Percentiles rank a stretch among this genome's conserved stretches.
These are phyloP conservation scores for Heteromurus nitidus DNA, from an alignment of 2,888 invertebrate species.

Conservation along the genomic window DNA sequence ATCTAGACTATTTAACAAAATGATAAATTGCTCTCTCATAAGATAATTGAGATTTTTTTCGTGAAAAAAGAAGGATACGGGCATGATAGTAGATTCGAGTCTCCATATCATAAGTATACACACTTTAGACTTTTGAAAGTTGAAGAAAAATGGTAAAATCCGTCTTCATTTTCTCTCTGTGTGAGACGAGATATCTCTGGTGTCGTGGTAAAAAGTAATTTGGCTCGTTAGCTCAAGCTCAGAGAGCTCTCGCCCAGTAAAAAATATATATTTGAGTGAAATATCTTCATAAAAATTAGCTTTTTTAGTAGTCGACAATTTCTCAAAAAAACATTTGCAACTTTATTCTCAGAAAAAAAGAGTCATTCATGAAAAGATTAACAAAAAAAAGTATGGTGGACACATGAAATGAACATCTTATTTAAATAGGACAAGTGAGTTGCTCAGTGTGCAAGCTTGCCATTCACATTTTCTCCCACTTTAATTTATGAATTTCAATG, in stretches of 20 bases:
- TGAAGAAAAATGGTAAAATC: not conserved
- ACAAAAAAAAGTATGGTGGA: not conserved
- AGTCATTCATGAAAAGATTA: too few species aligned
- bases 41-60: constrained; percentile 29
- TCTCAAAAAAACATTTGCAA: too few species aligned
- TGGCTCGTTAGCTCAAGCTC: not conserved
- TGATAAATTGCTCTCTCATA: constrained; percentile 51
- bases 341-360: too few species aligned
- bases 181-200: not conserved
- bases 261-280: too few species aligned
- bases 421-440: constrained; percentile 33
- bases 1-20: constrained; percentile 27
- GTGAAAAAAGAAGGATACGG: too few species aligned
- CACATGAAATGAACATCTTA: not conserved
- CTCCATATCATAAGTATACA: not conserved
- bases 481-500: constrained; percentile 1
- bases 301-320: too few species aligned
- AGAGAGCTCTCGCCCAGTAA: too few species aligned
- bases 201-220: constrained; percentile 34
- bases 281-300: constrained; percentile 11
- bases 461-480: constrained; percentile 1
- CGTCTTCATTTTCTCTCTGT: constrained; percentile 4
- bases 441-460: not conserved
- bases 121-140: not conserved
- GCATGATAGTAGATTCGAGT: too few species aligned